phyloP scores from a whole-genome alignment of 1,140 invertebrate species.

The Orussus abietinus region DNA sequence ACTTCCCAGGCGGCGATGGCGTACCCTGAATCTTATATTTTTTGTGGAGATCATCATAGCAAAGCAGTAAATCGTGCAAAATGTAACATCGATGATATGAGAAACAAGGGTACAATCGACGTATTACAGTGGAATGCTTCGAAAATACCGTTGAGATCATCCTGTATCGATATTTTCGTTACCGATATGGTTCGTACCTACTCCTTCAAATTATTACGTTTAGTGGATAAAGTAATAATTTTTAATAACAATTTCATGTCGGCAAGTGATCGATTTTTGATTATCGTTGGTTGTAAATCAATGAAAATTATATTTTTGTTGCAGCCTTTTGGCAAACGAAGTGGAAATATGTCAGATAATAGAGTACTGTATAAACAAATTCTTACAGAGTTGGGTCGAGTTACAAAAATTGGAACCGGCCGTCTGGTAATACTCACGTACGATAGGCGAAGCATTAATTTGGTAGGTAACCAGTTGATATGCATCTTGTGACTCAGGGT shows the following conservation, averaged over 20 bases:
- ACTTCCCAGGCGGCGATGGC: conserved; percentile 44
- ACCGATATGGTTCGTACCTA: conserved; percentile 55
- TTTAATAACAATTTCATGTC: no score
- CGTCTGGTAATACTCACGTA: conserved; percentile 57
- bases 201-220: conserved; percentile 11
- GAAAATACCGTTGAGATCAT: conserved; percentile 51
- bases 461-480: conserved; percentile 23
- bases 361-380: conserved; percentile 52
- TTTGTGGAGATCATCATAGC: conserved; percentile 53
- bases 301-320: conserved; percentile 19
- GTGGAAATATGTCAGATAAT: conserved; percentile 53
- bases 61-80: conserved; percentile 45
- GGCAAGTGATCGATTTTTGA: no score
- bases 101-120: conserved; percentile 27
- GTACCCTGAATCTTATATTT: conserved; percentile 43
- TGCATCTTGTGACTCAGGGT: no score
- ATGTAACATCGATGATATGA: conserved; percentile 45
- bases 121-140: conserved; percentile 53
- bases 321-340: conserved; percentile 59
- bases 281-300: conserved; percentile 1
- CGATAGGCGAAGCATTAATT: conserved; percentile 51
- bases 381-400: conserved; percentile 53
- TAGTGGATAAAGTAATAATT: neutral
- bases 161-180: conserved; percentile 57
- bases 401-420: conserved; percentile 43